Evolutionary conservation across 2,113 vertebrate species (phyloP), one percentile per base, ranked within the genome.

Genomic region (Solenodon paradoxus): DNA sequence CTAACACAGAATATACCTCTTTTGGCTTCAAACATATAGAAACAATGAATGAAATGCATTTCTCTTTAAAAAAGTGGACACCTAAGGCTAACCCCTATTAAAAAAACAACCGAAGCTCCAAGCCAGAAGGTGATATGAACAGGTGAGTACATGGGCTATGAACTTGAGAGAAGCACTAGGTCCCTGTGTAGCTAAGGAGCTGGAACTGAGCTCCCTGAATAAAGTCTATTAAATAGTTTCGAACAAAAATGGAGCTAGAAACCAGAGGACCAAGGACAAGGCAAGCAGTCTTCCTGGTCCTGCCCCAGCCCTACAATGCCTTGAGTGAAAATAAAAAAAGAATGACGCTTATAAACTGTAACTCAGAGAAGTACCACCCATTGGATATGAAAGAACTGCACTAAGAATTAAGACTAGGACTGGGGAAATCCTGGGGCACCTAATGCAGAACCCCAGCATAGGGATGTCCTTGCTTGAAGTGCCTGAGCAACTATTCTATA

Each of bases 91-190:
- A 61, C 8, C n/a, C 19, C 11, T 77, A 66, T 30, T 32, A 81
- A 90, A 85, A 79, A 92, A 94, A 59, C 59, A 80, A 90, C 20
- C 79, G 17, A 17, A 69, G 15, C 28, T 94, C 95, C 61, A 72
- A 78, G n/a, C 13, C 38, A 69, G 49, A 63, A 51, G 7, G 17
- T 24, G 69, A 22, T 40, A 40, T 45, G 38, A 42, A 13, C 20
- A 71, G 63, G 63, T 45, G 9, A 77, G 3, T 26, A 92, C 38
- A 28, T 78, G 38, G 11, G 12, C n/a, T n/a, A 49, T 7, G 38
- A 74, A 55, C 38, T 68, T 64, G 32, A 30, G 80, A 53, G 64
- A 88, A 69, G 42, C 22, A 28, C 68, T 45, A 47, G 38, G n/a
- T 19, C 7, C 57, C 53, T 35, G 26, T 72, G 42, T 57, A 40